Base-by-base conservation (phyloP, 2,113 vertebrate species). In the Otolemur garnettii region DNA sequence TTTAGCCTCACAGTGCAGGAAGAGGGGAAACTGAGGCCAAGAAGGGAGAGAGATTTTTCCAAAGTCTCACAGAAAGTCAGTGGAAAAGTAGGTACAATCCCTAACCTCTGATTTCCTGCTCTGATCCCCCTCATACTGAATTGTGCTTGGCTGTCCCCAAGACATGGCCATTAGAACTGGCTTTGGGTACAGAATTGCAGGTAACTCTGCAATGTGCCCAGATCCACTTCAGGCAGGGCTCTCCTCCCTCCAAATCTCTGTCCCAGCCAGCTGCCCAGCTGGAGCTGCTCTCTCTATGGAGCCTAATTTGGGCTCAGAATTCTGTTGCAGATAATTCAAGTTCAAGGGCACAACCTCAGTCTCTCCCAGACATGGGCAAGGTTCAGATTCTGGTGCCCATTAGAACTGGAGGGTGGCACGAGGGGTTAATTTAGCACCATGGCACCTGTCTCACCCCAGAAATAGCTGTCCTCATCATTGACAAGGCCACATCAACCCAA, bases 391-490 rank as follows among this genome's bases (percentile, higher is more conserved):
- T 5, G 62, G 10, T 14, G 4, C 8, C 68, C 22, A 6, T 8
- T 12, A 74, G n/a, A 38, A 24, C 17, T 12, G 6, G 15, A 74
- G 2, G n/a, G 10, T 22, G 30, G 0, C 1, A 1, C 0, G 28
- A 4, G 13, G 53, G 24, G 35, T 59, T 55, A 62, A 59, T 10
- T 26, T 26, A 62, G 35, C 30, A 38, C 38, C 38, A 15, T 81
- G 24, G 8, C 7, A 53, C 15, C 13, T 74, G 62, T 21, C 22
- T 38, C 33, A 28, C 38, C 18, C 53, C 69, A 89, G 74, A 83
- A 84, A 77, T 33, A 86, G 13, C 19, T 26, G 30, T 12, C 55
- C 22, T 57, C 45, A 28, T 11, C 19, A 2, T 38, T 5, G 9
- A 12, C 66, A 28, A 94, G 45, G 60, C 66, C 35, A 80, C 57